A percentile compares a stretch with the other conserved stretches of the same genome.
These are phyloP conservation scores for Drosophila yakuba DNA, from an alignment of 1,140 invertebrate species.

Conservation along the genomic window DNA sequence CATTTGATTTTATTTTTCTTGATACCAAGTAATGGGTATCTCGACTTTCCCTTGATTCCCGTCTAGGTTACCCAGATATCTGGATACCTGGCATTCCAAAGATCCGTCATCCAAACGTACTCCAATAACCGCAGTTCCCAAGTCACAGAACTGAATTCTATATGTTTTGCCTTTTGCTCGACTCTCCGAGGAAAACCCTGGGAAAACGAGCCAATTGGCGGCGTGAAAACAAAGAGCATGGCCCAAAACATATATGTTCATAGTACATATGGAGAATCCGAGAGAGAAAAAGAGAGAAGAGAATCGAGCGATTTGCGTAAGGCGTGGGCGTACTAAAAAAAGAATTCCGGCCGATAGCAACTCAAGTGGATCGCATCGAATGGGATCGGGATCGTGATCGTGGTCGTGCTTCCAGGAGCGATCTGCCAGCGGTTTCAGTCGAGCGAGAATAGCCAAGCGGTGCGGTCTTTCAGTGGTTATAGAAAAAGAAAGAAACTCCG, in stretches of 20 bases:
- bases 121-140: conserved; percentile 42
- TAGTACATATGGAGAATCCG: neutral
- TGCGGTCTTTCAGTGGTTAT: conserved; percentile 46
- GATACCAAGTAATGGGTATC: neutral
- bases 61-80: neutral
- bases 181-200: conserved; percentile 6
- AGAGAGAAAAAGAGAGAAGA: conserved; percentile 16
- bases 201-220: conserved; percentile 19
- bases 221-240: conserved; percentile 13
- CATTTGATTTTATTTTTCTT: too few relatives aligned
- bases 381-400: conserved; percentile 22
- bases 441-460: conserved; percentile 66
- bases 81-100: conserved; percentile 36
- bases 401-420: conserved; percentile 22
- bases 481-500: conserved; percentile 13
- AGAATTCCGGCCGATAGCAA: conserved; percentile 42
- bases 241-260: neutral
- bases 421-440: conserved; percentile 48
- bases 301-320: conserved; percentile 37
- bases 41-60: conserved; percentile 11
- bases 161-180: conserved; percentile 11
- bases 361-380: conserved; percentile 50
- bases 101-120: neutral
- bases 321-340: conserved; percentile 73
- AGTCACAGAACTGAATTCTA: conserved; percentile 5